A percentile compares a stretch with the other conserved stretches of the same genome.
phyloP scores from a whole-genome alignment of 64 coral and sea anemone genomes.

The Montipora cactus region DNA sequence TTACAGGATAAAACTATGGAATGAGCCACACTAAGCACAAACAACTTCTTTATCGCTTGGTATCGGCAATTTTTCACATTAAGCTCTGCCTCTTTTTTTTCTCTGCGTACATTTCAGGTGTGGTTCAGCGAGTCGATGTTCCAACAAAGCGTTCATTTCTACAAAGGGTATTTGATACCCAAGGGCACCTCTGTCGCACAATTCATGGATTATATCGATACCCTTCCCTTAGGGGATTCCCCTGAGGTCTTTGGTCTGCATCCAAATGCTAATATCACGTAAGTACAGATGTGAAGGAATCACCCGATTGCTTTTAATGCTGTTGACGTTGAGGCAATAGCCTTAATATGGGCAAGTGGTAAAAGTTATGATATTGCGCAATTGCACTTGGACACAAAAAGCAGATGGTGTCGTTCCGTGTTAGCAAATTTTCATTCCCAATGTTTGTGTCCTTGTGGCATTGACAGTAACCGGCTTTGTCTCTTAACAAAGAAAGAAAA shows the following conservation, averaged over 20 bases:
- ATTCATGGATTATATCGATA: conserved; percentile 92
- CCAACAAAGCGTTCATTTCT: conserved; percentile 91
- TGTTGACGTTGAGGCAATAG: too few species aligned
- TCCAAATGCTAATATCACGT: conserved; percentile 99
- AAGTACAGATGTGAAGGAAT: not conserved
- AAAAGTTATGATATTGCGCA: too few species aligned
- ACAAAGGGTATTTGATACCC: conserved; percentile 95
- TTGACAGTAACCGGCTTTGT: too few species aligned
- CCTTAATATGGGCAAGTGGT: too few species aligned
- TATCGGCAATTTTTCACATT: not conserved
- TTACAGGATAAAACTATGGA: too few species aligned
- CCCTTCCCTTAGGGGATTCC: conserved; percentile 88
- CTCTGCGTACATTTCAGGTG: conserved; percentile 44
- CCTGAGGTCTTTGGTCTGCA: conserved; percentile 97
- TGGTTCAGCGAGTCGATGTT: conserved; percentile 97
- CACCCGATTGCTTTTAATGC: not conserved
- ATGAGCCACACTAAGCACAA: too few species aligned
- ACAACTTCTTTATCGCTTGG: too few species aligned
- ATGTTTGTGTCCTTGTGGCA: too few species aligned
- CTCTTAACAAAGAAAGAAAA: too few species aligned
- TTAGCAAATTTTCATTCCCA: too few species aligned
- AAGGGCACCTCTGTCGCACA: conserved; percentile 79
- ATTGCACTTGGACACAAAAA: too few species aligned
- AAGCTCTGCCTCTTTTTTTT: not conserved
- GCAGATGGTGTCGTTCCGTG: too few species aligned